These are phyloP conservation scores for Sterna hirundo DNA, from an alignment of 2,113 vertebrate species.

Conservation along the genomic window DNA sequence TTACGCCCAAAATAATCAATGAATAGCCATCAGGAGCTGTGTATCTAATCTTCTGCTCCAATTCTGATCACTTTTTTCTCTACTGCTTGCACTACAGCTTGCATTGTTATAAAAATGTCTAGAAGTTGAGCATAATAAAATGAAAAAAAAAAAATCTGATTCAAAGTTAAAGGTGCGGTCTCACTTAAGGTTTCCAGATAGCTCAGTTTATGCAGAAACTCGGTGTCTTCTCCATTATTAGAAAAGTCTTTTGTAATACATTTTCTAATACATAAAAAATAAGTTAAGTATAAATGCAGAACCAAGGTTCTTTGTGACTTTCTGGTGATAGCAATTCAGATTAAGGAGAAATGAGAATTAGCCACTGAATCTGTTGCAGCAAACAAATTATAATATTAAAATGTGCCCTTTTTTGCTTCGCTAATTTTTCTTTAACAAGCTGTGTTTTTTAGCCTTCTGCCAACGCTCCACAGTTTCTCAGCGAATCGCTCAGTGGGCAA, in stretches of 20 bases:
- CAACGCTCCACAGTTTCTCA: not conserved
- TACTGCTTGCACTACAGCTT: not conserved
- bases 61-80: not conserved
- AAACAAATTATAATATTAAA: not conserved
- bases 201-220: not conserved
- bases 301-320: not conserved
- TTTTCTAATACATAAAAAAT: not conserved
- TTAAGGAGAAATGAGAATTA: not conserved
- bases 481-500: not conserved
- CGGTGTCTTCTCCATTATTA: not conserved
- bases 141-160: fast-evolving
- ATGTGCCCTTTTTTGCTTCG: not conserved
- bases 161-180: not conserved
- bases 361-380: not conserved
- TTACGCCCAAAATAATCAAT: not conserved
- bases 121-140: not conserved
- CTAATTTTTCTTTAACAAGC: not conserved
- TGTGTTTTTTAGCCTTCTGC: not conserved
- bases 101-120: not conserved
- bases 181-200: not conserved
- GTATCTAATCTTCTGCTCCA: not conserved
- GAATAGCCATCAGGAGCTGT: not conserved
- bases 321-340: not conserved
- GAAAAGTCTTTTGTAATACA: not conserved
- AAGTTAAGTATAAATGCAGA: not conserved